phyloP scores from a whole-genome alignment of 2,113 vertebrate genomes.

The Anseranas semipalmata region DNA sequence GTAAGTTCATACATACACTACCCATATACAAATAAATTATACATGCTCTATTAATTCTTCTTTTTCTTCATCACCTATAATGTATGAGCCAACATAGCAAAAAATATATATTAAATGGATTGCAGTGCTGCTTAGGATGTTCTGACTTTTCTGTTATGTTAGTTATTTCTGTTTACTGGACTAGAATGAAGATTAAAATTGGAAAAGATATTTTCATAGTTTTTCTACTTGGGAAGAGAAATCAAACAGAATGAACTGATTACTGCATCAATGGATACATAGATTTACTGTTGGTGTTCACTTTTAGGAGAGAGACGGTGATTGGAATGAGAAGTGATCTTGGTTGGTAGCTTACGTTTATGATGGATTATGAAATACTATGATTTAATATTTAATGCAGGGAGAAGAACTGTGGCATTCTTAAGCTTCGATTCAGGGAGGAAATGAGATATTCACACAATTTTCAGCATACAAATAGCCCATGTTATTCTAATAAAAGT shows the following conservation, averaged over 20 bases:
- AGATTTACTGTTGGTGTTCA: not conserved
- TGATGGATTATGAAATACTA: slow-evolving; percentile 9
- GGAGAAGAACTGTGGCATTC: not conserved
- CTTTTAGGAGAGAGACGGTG: not conserved
- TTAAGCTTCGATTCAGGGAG: not conserved
- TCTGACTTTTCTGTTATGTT: not conserved
- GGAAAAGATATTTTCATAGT: not conserved
- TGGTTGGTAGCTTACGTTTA: not conserved
- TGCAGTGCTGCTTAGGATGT: not conserved
- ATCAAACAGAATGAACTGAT: slow-evolving; percentile 37
- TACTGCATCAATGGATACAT: not conserved
- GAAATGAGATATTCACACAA: not conserved
- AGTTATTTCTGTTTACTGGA: not conserved
- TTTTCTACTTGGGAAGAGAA: not conserved
- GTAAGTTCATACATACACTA: not conserved
- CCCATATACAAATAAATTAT: not conserved
- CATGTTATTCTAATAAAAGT: not conserved
- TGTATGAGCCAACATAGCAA: not conserved
- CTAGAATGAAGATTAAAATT: slow-evolving; percentile 7
- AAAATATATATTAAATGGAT: not conserved
- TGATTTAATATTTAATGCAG: slow-evolving; percentile 22
- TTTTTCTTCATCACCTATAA: not conserved
- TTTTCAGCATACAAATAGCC: not conserved
- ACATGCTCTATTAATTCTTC: not conserved
- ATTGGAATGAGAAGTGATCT: slow-evolving; percentile 1